phyloP scores from a whole-genome alignment of 2,797 vertebrate genomes.

The Botia kubotai region DNA sequence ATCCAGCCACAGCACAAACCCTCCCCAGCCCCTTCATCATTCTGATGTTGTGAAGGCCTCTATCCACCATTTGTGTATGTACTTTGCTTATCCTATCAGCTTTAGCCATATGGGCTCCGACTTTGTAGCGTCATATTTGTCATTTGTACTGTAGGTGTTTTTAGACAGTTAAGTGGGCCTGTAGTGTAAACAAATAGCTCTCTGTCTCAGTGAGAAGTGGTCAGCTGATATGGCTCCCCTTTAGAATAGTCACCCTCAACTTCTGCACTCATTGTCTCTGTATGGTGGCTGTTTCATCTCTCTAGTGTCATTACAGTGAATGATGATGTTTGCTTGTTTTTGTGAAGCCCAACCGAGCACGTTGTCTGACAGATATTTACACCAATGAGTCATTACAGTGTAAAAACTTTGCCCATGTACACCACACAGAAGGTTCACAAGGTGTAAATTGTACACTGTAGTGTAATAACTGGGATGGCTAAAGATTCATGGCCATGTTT shows the following conservation, averaged over 20 bases:
- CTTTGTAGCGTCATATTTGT: not conserved
- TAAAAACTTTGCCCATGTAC: slow-evolving; percentile 13
- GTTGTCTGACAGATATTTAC: slow-evolving; percentile 13
- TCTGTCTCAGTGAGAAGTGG: not conserved
- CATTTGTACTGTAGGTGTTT: slow-evolving; percentile 39
- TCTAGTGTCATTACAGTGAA: slow-evolving; percentile 9
- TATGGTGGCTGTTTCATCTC: not conserved
- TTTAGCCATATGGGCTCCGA: slow-evolving; percentile 35
- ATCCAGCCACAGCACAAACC: slow-evolving; percentile 35
- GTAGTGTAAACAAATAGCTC: slow-evolving; percentile 24
- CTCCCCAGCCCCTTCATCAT: slow-evolving; percentile 16
- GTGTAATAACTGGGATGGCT: not conserved
- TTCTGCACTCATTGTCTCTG: not conserved
- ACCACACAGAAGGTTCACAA: not conserved
- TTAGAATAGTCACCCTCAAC: slow-evolving; percentile 9
- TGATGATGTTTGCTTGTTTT: not conserved
- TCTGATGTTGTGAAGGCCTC: slow-evolving; percentile 48
- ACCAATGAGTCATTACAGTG: not conserved
- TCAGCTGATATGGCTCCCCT: slow-evolving; percentile 4
- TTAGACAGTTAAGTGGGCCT: slow-evolving; percentile 33
- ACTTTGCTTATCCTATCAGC: slow-evolving; percentile 28
- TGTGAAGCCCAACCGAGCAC: not conserved
- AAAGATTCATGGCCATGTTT: not conserved
- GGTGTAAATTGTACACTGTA: slow-evolving; percentile 1
- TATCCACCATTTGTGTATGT: slow-evolving; percentile 32